Base-by-base conservation (phyloP, 2,113 vertebrate genomes). In the Camelus bactrianus region DNA sequence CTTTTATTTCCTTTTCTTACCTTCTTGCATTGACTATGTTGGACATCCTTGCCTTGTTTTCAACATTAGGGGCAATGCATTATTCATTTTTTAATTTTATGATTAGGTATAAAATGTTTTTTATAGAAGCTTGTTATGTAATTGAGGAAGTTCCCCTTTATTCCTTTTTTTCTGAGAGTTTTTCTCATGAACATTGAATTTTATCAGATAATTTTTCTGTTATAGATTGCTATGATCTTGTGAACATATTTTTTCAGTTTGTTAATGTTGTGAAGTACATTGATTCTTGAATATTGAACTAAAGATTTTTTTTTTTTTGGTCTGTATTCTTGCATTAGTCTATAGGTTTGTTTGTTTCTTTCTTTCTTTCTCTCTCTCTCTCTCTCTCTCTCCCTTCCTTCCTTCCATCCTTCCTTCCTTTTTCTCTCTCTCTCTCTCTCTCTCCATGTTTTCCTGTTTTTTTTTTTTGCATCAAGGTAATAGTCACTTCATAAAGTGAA, bases 171-270 rank as follows among this genome's bases (percentile, higher is more conserved):
- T 22, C 22, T 73, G 32, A 67, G 24, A 22, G 26, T 90, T 87
- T 95, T 65, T 92, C 76, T 84, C 48, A 54, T 48, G 35, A 95
- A 54, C 13, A 90, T 56, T 90, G 30, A 30, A 35, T 88, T 87
- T 88, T 88, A 79, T 50, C 52, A 56, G 60, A 30, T 38, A 3
- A 56, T 87, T 90, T 90, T 97, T 90, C 95, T 83, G 2, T 62
- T 94, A 14, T 72, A 30, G 64, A 30, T n/a, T n/a, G 8, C 58
- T 76, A 81, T 94, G 42, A 28, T 46, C 0, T 11, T 75, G 16
- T 82, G 62, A 60, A 48, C 79, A 22, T 95, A 30, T 80, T 42
- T 87, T 50, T 46, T 67, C 46, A 35, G 7, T 50, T 24, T 91
- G 26, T 65, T 72, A 85, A n/a, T 89, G 62, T 52, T 92, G n/a